phyloP scores from a whole-genome alignment of 2,888 invertebrate genomes.

The Brenthis hecate region DNA sequence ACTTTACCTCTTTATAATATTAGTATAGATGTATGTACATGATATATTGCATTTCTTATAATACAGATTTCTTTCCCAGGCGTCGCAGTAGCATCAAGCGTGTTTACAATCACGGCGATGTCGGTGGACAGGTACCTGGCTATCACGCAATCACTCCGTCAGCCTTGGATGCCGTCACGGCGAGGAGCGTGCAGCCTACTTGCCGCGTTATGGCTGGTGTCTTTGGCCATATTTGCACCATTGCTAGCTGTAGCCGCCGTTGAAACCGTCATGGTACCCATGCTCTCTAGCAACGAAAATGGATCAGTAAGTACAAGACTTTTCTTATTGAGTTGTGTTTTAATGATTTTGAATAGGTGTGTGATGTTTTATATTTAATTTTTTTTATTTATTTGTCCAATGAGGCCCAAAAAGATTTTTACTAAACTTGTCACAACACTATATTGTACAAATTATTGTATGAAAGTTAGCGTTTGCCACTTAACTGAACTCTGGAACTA shows the following conservation, averaged over 20 bases:
- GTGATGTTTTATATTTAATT: no score
- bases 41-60: no score
- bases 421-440: no score
- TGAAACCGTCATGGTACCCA: slow-evolving; percentile 66
- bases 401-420: no score
- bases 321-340: no score
- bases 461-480: no score
- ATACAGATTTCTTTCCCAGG: slow-evolving; percentile 69
- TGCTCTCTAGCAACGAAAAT: slow-evolving; percentile 59
- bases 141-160: slow-evolving; percentile 88
- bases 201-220: slow-evolving; percentile 84
- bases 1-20: no score
- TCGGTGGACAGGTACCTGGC: slow-evolving; percentile 89
- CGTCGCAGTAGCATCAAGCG: slow-evolving; percentile 89
- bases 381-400: no score
- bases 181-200: slow-evolving; percentile 85
- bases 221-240: slow-evolving; percentile 86
- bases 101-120: slow-evolving; percentile 91
- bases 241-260: slow-evolving; percentile 80
- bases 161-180: slow-evolving; percentile 87
- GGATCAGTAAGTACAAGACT: slow-evolving; percentile 59
- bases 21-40: no score
- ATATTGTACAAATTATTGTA: no score
- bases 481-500: no score
- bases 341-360: no score